phyloP scores from a whole-genome alignment of 1,140 invertebrate genomes.

The Hypothenemus hampei region DNA sequence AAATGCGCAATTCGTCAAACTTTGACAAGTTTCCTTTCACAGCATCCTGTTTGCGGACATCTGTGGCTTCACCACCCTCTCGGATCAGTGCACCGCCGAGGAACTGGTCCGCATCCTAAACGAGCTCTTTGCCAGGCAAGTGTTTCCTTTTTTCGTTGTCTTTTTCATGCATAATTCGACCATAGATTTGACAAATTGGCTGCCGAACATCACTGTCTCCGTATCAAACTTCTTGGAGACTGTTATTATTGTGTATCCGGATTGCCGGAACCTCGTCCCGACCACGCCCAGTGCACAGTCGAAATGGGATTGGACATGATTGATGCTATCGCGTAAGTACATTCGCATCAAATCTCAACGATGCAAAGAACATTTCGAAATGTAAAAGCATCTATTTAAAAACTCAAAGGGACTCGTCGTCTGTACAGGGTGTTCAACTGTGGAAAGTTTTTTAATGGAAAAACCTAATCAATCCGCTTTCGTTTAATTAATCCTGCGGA shows the following conservation, averaged over 20 bases:
- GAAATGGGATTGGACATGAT: conserved; percentile 97
- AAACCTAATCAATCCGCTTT: too few species aligned
- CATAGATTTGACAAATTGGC: conserved; percentile 91
- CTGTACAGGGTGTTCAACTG: too few species aligned
- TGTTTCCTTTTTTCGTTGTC: conserved; percentile 2
- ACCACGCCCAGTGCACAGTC: conserved; percentile 91
- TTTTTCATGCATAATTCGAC: conserved; percentile 14
- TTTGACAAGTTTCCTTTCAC: conserved; percentile 46
- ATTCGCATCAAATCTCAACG: background rate
- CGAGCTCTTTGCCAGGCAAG: conserved; percentile 89
- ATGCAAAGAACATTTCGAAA: too few species aligned
- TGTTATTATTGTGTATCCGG: conserved; percentile 95
- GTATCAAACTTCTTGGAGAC: conserved; percentile 89
- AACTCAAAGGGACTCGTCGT: too few species aligned
- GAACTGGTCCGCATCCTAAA: conserved; percentile 91
- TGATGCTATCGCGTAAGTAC: conserved; percentile 88
- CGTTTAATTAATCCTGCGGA: too few species aligned
- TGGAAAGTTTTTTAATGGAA: too few species aligned
- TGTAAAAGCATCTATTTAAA: too few species aligned
- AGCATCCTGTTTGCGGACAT: conserved; percentile 98
- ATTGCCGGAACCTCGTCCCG: conserved; percentile 78
- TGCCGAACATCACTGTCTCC: conserved; percentile 82
- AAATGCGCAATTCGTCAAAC: too few species aligned
- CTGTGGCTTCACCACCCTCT: conserved; percentile 92
- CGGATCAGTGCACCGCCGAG: conserved; percentile 92